These are phyloP conservation scores for Cotesia typhae DNA, from an alignment of 1,140 invertebrate genomes.

Conservation along the genomic window DNA sequence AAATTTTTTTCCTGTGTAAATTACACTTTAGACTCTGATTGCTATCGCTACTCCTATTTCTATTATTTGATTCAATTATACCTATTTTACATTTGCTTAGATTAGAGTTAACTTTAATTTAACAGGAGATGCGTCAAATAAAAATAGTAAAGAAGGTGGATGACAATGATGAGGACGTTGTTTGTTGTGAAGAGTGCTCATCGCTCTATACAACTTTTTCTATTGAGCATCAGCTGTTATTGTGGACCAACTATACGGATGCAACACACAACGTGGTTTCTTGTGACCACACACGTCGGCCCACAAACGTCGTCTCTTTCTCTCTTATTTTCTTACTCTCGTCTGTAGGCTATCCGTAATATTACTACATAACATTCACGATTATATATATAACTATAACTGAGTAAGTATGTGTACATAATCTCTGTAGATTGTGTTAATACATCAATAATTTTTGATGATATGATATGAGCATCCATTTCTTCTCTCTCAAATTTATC, in stretches of 20 bases:
- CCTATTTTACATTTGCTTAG: too few species aligned
- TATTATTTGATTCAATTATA: too few species aligned
- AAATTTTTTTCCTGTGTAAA: too few species aligned
- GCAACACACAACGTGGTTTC: conserved; percentile 41
- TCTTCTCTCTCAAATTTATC: too few species aligned
- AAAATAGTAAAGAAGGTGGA: conserved; percentile 27
- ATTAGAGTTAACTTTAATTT: too few species aligned
- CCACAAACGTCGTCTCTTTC: conserved; percentile 31
- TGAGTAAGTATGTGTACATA: neutral
- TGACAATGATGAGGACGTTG: neutral
- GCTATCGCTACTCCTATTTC: too few species aligned
- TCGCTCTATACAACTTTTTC: conserved; percentile 34
- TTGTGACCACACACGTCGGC: conserved; percentile 46
- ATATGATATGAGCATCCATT: too few species aligned
- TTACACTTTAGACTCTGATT: too few species aligned
- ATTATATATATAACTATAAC: neutral
- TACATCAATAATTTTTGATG: too few species aligned
- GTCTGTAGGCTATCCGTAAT: conserved; percentile 31
- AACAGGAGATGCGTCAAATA: neutral
- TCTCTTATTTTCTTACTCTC: conserved; percentile 20
- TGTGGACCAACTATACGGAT: conserved; percentile 48
- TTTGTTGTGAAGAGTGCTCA: conserved; percentile 9
- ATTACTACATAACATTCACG: conserved; percentile 22
- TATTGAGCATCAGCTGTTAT: conserved; percentile 50
- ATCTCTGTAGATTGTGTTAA: too few species aligned